phyloP scores from a whole-genome alignment of 1,140 invertebrate genomes.

The Lucilia sericata region DNA sequence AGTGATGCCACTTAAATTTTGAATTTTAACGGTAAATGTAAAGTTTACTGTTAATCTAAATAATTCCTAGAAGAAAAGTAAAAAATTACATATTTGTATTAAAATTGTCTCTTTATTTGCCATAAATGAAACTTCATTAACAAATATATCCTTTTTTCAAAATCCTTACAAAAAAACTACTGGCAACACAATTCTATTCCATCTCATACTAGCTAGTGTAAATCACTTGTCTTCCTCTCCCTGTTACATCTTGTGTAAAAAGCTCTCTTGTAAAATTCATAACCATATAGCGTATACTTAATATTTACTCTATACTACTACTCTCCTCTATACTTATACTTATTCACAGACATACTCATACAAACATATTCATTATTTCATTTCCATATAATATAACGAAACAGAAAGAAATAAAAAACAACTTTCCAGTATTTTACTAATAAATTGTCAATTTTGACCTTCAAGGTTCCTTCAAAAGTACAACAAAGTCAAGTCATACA shows the following conservation, averaged over 20 bases:
- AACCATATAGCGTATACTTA: no score
- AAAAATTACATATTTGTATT: no score
- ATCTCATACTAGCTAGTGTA: background rate
- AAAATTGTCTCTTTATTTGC: no score
- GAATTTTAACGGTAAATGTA: no score
- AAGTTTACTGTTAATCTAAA: no score
- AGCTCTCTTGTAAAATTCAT: background rate
- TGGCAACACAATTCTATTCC: background rate
- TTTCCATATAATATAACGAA: background rate
- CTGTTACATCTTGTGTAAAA: background rate
- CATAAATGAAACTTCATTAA: no score
- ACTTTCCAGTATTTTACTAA: conserved; percentile 43
- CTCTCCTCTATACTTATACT: background rate
- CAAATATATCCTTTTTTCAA: no score
- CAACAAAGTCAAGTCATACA: conserved; percentile 48
- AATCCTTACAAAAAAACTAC: background rate
- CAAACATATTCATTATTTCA: background rate
- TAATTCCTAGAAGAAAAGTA: no score
- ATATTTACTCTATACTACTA: background rate
- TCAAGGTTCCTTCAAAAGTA: conserved; percentile 67
- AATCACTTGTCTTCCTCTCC: background rate
- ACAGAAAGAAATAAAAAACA: conserved; percentile 10
- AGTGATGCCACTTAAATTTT: no score
- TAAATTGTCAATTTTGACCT: conserved; percentile 67
- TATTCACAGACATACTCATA: conserved; percentile 1